phyloP scores from a whole-genome alignment of 2,797 vertebrate species.

The Melanotaenia maccullochi region DNA sequence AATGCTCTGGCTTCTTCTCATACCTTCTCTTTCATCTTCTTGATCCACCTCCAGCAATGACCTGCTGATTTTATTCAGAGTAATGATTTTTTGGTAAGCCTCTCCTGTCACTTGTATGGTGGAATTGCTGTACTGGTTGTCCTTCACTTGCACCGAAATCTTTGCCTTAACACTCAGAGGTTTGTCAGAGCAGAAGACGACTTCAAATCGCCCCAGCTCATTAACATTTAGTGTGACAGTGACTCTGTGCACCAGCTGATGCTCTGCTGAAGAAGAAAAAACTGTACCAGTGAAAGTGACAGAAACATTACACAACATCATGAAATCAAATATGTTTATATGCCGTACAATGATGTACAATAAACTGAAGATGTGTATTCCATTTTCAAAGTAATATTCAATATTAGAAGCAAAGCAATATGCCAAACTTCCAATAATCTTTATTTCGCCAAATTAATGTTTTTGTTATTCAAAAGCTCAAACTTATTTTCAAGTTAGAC shows the following conservation, averaged over 20 bases:
- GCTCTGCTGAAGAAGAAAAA: conserved; percentile 50
- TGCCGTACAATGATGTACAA: too few relatives aligned
- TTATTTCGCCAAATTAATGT: too few relatives aligned
- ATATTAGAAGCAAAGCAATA: too few relatives aligned
- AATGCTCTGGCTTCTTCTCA: neutral
- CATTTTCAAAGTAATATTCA: too few relatives aligned
- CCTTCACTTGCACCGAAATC: conserved; percentile 81
- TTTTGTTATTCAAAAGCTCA: too few relatives aligned
- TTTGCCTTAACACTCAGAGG: conserved; percentile 72
- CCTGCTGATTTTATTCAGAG: conserved; percentile 15
- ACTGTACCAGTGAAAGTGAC: neutral
- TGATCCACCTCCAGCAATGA: neutral
- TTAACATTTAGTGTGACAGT: conserved; percentile 74
- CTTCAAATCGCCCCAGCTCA: conserved; percentile 80
- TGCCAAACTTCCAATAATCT: too few relatives aligned
- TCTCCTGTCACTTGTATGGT: conserved; percentile 84
- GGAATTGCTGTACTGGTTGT: conserved; percentile 83
- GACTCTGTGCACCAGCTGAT: conserved; percentile 66
- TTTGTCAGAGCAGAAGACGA: conserved; percentile 82
- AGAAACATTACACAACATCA: neutral
- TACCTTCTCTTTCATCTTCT: conserved; percentile 24
- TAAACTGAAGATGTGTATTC: too few relatives aligned
- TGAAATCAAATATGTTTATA: too few relatives aligned
- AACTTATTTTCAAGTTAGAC: neutral
- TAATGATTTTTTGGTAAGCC: conserved; percentile 75